A percentile compares a stretch with the other conserved stretches of the same genome.
Conservation (phyloP, 2,888 invertebrate genomes). For the Cryptocephalus primarius region DNA sequence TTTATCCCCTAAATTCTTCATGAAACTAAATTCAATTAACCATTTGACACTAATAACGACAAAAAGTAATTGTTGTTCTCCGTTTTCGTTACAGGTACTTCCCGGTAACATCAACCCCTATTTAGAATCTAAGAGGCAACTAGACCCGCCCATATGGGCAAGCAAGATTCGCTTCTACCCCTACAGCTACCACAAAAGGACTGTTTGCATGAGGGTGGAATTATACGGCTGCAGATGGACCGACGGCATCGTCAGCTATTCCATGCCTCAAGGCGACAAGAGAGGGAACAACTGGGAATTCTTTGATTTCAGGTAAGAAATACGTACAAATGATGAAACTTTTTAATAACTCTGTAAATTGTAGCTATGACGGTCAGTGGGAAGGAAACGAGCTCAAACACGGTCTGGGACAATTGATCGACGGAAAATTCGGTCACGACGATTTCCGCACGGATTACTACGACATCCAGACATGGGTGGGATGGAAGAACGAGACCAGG, state of each 20-base stretch:
- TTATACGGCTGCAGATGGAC: slow-evolving; percentile 81
- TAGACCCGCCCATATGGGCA: slow-evolving; percentile 78
- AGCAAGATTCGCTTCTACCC: slow-evolving; percentile 77
- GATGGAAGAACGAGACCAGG: slow-evolving; percentile 75
- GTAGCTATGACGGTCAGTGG: slow-evolving; percentile 75
- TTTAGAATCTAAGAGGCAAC: slow-evolving; percentile 61
- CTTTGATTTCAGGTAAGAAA: slow-evolving; percentile 48
- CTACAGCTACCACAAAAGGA: slow-evolving; percentile 70
- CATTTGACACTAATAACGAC: no score
- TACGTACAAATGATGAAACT: not conserved
- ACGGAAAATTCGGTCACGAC: slow-evolving; percentile 70
- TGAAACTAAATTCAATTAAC: no score
- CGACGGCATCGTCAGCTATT: slow-evolving; percentile 75
- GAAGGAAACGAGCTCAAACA: slow-evolving; percentile 55
- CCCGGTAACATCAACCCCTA: slow-evolving; percentile 79
- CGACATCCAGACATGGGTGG: slow-evolving; percentile 73
- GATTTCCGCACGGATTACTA: slow-evolving; percentile 57
- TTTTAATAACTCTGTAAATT: not conserved
- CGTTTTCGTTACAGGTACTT: slow-evolving; percentile 52
- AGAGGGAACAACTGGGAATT: slow-evolving; percentile 71
- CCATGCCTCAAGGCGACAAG: slow-evolving; percentile 80
- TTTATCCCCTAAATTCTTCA: no score
- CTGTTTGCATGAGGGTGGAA: slow-evolving; percentile 87
- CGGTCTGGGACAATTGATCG: slow-evolving; percentile 77
- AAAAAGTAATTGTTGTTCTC: no score